Base-by-base conservation (phyloP, 2,888 invertebrate genomes). In the Strigamia crassipes region DNA sequence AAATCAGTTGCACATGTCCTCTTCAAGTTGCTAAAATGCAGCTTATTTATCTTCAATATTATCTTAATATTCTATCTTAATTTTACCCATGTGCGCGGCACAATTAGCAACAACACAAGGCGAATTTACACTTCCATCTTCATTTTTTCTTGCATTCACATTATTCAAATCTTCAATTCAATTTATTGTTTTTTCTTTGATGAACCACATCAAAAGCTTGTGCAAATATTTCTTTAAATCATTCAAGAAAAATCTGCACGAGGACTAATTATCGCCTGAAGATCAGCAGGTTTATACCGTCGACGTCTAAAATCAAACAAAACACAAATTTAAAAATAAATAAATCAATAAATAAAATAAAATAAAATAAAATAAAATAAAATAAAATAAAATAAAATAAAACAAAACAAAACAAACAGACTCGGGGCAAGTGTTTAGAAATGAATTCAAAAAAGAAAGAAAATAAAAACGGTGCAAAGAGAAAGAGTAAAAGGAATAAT, bases 241-340 rank as follows among this genome's bases (percentile, higher is more conserved):
- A 12, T 66, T 83, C 83, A 83, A 31, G 83, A 83, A 66, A 82
- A 83, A 73, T 83, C 83, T 31, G 81, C 80, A 79, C 81, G 80
- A 34, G 83, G 83, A 31, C 82, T 82, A 31, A 80, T 78, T n/a
- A 82, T 38, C 73, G 82, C 83, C 18, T 80, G 56, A 42, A 83
- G 61, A 41, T 82, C 82, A 15, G 79, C 31, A 13, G 82, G 83
- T 79, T 80, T 80, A 46, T 80, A 83, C 18, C 83, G 79, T 23
- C 83, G 78, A 21, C 83, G 80, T 66, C 83, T 83, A 78, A 31
- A 8, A 27, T 27, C 27, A 27, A 27, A 27, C 27, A 27, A 27
- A 27, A 27, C 27, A 27, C 27, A 1, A 27, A 27, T 27, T 27
- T 27, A 18, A 80, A n/a, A n/a, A n/a, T n/a, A n/a, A n/a, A n/a